These are phyloP conservation scores for Drosophila kanapiae DNA, from an alignment of 1,140 invertebrate species.

Conservation along the genomic window DNA sequence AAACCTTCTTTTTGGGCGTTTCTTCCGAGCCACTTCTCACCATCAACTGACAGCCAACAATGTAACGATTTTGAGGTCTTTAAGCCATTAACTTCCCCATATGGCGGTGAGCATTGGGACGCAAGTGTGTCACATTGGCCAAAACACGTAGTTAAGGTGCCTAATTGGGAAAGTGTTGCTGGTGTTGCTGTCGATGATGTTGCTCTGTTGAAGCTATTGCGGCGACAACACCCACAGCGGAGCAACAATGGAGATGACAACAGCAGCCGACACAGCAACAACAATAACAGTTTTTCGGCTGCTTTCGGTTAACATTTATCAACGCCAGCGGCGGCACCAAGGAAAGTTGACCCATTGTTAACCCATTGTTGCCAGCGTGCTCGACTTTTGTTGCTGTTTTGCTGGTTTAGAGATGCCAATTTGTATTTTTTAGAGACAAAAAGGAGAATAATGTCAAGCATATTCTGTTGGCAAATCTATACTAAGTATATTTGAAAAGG, in stretches of 20 bases:
- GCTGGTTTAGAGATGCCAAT: neutral
- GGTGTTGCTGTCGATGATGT: constrained; percentile 29
- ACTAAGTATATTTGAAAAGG: no score
- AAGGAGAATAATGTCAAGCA: neutral
- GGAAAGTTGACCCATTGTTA: constrained; percentile 81
- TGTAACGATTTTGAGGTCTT: constrained; percentile 62
- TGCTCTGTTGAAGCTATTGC: constrained; percentile 1
- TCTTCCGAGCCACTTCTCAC: constrained; percentile 42
- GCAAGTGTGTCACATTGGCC: constrained; percentile 44
- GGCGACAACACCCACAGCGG: constrained; percentile 32
- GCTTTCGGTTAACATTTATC: constrained; percentile 67
- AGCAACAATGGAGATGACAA: constrained; percentile 61
- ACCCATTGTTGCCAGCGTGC: constrained; percentile 25
- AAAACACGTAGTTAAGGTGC: constrained; percentile 29
- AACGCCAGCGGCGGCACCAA: constrained; percentile 51
- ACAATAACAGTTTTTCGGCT: constrained; percentile 5
- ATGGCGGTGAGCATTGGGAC: constrained; percentile 23
- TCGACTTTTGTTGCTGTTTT: constrained; percentile 25
- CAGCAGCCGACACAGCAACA: constrained; percentile 18
- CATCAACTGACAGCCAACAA: constrained; percentile 43
- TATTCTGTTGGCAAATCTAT: neutral
- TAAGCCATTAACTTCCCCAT: constrained; percentile 63
- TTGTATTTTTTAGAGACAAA: neutral
- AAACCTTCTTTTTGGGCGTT: constrained; percentile 18
- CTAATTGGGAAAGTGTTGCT: constrained; percentile 76